Evolutionary conservation across 92 coral and sea anemone species (phyloP), one percentile per base, ranked within the genome.

Genomic region (Porites divaricata): DNA sequence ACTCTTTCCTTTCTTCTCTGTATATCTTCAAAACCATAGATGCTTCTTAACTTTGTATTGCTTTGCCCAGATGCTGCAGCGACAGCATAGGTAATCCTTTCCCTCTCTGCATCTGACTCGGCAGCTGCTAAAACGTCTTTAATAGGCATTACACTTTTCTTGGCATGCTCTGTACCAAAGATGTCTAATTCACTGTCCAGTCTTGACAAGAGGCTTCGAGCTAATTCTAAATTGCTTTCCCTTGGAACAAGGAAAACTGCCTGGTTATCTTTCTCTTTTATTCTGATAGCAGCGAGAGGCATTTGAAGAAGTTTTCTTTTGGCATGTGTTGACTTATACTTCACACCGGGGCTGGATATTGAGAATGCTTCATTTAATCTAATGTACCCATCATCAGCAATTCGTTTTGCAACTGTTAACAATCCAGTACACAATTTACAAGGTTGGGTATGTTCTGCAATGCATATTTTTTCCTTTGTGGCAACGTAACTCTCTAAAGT

Each of bases 31-130:
- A 73, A 86, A 80, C 86, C 74, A 70, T 66, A 22, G 41, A 13
- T 3, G n/a, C 68, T 24, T 62, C 89, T 88, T 48, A 88, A 75
- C 69, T 84, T 83, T 75, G 92, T 69, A 56, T 81, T 24, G 19
- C 79, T 75, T 61, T 21, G 63, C 6, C 89, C 92, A 68, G 88
- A 83, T 70, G 89, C 35, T 45, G 22, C 62, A 6, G 71, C 81
- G 50, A 89, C 62, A 17, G 74, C 85, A 78, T 83, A 89, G 52
- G 89, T 89, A 4, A 89, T 26, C 22, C 89, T 89, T 58, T 84
- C 73, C 12, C 89, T 57, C 50, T 89, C 92, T n/a, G 81, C 85
- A 67, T 88, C 88, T 6, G 92, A 83, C 76, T 83, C 92, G 8
- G 88, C 73, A 54, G 82, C 70, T 24, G 82, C n/a, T 52, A 89